Evolutionary conservation across 2,888 invertebrate species (phyloP).

Genomic region (Druceiella hillmani): DNA sequence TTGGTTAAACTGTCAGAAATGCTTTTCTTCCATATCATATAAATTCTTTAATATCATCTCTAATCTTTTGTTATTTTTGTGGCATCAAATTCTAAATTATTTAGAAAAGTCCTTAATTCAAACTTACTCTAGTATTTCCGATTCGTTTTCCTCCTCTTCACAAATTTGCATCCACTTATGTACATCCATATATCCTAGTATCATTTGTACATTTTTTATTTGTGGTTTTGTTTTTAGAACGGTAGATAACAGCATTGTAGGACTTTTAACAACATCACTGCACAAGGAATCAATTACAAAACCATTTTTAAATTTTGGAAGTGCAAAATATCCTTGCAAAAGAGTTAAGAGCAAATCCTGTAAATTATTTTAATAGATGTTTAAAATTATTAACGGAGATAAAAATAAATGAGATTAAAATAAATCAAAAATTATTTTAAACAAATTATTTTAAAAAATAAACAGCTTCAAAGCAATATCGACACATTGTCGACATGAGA

Average conservation of each 20-base stretch:
- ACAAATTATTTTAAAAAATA: too few relatives aligned
- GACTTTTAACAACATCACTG: constrained; percentile 35
- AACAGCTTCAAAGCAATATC: too few relatives aligned
- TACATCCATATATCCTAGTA: constrained; percentile 42
- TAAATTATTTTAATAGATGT: constrained; percentile 10
- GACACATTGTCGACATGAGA: too few relatives aligned
- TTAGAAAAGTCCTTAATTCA: too few relatives aligned
- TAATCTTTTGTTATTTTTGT: too few relatives aligned
- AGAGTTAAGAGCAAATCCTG: constrained; percentile 40
- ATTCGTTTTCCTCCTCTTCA: constrained; percentile 35
- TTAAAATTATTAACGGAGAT: too few relatives aligned
- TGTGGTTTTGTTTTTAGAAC: constrained; percentile 36
- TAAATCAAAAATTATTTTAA: too few relatives aligned
- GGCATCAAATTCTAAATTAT: too few relatives aligned
- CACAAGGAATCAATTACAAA: constrained; percentile 40
- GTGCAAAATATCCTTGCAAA: constrained; percentile 33
- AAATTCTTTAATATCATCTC: too few relatives aligned
- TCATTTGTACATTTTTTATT: constrained; percentile 37
- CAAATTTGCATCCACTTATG: constrained; percentile 36
- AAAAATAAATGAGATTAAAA: too few relatives aligned
- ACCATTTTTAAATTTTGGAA: constrained; percentile 33
- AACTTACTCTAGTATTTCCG: constrained; percentile 31
- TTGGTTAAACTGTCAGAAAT: too few relatives aligned
- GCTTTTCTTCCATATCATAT: constrained; percentile 35
- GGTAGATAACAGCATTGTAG: constrained; percentile 33